These are phyloP conservation scores for Pseudopodoces humilis DNA, from an alignment of 2,113 vertebrate genomes.

Conservation along the genomic window DNA sequence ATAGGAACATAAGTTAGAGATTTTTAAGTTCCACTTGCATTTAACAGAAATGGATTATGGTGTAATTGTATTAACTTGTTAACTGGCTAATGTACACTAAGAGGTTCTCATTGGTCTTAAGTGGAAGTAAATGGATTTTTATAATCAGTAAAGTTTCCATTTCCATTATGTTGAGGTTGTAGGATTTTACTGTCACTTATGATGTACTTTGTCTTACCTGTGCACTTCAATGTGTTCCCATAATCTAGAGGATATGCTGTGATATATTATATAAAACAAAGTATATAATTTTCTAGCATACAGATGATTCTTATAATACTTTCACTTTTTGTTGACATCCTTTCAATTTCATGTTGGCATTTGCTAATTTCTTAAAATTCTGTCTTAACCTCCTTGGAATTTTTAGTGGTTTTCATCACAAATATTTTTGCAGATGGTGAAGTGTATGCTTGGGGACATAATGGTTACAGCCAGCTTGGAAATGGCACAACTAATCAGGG, in stretches of 20 bases:
- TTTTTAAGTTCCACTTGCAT: not conserved
- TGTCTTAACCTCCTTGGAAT: not conserved
- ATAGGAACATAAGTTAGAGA: not conserved
- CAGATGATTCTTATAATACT: not conserved
- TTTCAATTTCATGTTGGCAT: not conserved
- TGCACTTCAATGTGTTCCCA: not conserved
- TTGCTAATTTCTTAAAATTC: not conserved
- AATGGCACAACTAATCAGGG: constrained; percentile 94
- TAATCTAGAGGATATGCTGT: not conserved
- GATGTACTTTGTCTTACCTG: not conserved
- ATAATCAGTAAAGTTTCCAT: not conserved
- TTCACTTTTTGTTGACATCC: not conserved
- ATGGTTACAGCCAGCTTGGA: constrained; percentile 95
- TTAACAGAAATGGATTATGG: not conserved
- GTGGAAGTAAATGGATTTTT: not conserved
- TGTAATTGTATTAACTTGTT: not conserved
- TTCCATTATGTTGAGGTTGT: not conserved
- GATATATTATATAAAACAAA: not conserved
- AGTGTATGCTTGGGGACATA: constrained; percentile 96
- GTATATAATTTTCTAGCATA: not conserved
- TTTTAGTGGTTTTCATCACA: not conserved
- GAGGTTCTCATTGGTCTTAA: not conserved
- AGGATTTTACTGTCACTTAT: not conserved
- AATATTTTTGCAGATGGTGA: constrained; percentile 85
- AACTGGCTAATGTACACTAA: not conserved